These are phyloP conservation scores for Adoxophyes honmai DNA, from an alignment of 1,140 invertebrate genomes.

Conservation along the genomic window DNA sequence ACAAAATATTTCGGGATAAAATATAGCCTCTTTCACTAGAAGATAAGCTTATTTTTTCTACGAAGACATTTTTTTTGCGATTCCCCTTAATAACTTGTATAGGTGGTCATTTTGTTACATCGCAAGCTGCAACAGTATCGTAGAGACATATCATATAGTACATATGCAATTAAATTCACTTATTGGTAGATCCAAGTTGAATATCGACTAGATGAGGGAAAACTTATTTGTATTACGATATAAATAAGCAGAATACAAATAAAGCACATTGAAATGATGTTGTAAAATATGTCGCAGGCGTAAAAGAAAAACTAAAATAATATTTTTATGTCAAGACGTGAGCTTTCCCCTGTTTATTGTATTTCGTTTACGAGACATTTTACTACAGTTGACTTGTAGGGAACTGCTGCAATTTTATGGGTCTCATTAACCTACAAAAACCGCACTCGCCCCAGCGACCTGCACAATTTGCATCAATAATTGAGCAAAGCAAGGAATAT, in stretches of 20 bases:
- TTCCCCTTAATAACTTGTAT: background rate
- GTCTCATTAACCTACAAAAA: slow-evolving; percentile 9
- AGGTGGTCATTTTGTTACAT: too few relatives aligned
- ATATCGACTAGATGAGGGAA: background rate
- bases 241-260: background rate
- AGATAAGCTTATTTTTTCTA: background rate
- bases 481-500: slow-evolving; percentile 11
- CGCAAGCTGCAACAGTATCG: too few relatives aligned
- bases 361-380: background rate
- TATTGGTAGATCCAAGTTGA: background rate
- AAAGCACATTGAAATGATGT: too few relatives aligned
- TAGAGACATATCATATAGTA: too few relatives aligned
- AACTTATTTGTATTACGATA: background rate
- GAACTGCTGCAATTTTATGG: slow-evolving; percentile 2
- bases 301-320: too few relatives aligned
- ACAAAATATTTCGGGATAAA: too few relatives aligned
- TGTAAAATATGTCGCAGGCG: too few relatives aligned
- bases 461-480: slow-evolving; percentile 14
- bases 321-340: too few relatives aligned
- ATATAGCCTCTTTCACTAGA: background rate
- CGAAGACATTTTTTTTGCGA: background rate
- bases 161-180: background rate
- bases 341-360: background rate
- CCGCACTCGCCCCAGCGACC: background rate
- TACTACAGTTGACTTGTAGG: background rate